Percentiles rank a stretch among this genome's conserved stretches.
phyloP scores from a whole-genome alignment of 2,888 invertebrate species.

The Chrysina gloriosa region DNA sequence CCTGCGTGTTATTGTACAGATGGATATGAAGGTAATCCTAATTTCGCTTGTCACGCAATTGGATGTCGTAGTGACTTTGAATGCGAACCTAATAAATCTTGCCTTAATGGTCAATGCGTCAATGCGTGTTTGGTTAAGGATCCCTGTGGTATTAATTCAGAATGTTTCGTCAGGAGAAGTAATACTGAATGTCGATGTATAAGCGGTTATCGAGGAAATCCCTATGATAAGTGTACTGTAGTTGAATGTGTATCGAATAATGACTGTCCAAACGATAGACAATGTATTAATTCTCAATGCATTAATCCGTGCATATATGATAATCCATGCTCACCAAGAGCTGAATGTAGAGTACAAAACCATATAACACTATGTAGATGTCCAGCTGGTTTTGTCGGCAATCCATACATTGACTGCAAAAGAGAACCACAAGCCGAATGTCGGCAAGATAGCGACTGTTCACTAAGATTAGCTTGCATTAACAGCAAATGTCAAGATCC shows the following conservation, averaged over 20 bases:
- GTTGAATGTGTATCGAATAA: conserved; percentile 88
- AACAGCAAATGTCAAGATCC: conserved; percentile 86
- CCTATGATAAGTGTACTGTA: conserved; percentile 78
- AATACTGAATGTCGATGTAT: conserved; percentile 83
- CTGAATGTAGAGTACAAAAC: conserved; percentile 83
- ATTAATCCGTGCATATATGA: conserved; percentile 84
- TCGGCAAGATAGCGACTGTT: conserved; percentile 84
- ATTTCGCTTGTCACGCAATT: conserved; percentile 81
- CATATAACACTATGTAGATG: conserved; percentile 90
- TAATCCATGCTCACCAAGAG: conserved; percentile 80
- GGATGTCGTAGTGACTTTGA: conserved; percentile 87
- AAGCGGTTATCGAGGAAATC: conserved; percentile 84
- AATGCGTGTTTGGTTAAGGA: conserved; percentile 86
- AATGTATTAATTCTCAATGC: conserved; percentile 88
- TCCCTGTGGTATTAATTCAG: conserved; percentile 85
- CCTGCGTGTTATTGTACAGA: conserved; percentile 88
- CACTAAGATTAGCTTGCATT: conserved; percentile 82
- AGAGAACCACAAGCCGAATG: conserved; percentile 82
- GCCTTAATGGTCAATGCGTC: conserved; percentile 86
- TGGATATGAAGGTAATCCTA: conserved; percentile 89
- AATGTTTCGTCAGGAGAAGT: conserved; percentile 78
- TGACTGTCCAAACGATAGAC: conserved; percentile 87
- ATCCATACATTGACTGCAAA: conserved; percentile 84
- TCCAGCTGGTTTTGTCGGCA: conserved; percentile 79
- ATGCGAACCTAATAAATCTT: conserved; percentile 85